Base-by-base conservation (phyloP, 2,113 vertebrate genomes). In the Beaufortia kweichowensis region DNA sequence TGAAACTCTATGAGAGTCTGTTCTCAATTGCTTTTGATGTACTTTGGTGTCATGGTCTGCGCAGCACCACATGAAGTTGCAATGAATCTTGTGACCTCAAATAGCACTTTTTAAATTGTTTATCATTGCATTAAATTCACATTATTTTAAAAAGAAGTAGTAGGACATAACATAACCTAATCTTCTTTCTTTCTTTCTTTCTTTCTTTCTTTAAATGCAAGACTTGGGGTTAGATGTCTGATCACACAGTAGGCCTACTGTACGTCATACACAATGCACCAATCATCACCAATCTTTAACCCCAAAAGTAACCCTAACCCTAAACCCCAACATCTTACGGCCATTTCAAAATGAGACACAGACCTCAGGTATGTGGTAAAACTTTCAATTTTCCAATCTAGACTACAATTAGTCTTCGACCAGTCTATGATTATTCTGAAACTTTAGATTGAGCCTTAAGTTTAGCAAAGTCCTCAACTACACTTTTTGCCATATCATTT, bases 391-490 rank as follows among this genome's bases (percentile, higher is more conserved):
- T 53, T 53, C 48, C 48, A 21, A 53, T 3, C 61, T 12, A 64
- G n/a, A 39, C 61, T 64, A 64, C 39, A 64, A 64, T 64, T 64
- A 64, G 33, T 11, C 11, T 64, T 21, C 10, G 60, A 21, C 17
- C 17, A 21, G 19, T 8, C 60, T 62, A 23, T 64, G 21, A 41
- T 64, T 64, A 39, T 64, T 7, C 61, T 14, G 61, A 64, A 64
- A 64, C n/a, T 17, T 1, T 39, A 64, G 35, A 64, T 41, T 21
- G 8, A 12, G 61, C 35, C 31, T 6, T 11, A n/a, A 3, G 17
- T 19, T 60, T 60, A 15, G 6, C 1, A 17, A 62, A 62, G 3
- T 3, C 3, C 29, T 62, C 29, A 15, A 0, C 14, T 50, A 39
- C 55, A 23, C 24, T 57, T 57, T 57, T 12, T 57, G 9, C 15